Base-by-base conservation (phyloP, 1,140 invertebrate genomes). In the Phortica variegata region DNA sequence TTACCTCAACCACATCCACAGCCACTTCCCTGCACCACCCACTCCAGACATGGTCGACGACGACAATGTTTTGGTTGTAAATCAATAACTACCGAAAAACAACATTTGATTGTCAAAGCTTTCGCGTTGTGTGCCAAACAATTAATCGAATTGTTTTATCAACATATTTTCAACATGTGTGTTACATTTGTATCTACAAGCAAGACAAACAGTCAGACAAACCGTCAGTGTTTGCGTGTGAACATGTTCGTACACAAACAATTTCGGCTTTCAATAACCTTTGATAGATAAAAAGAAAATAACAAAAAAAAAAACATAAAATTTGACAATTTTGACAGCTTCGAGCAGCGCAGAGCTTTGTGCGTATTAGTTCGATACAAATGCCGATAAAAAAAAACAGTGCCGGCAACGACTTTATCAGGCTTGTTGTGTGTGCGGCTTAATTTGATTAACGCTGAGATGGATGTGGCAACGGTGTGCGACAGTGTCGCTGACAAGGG, bases 121-220 rank as follows among this genome's bases (percentile, higher is more conserved):
- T n/a, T n/a, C n/a, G n/a, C n/a, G n/a, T n/a, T n/a, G n/a, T n/a
- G n/a, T n/a, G n/a, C n/a, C n/a, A 65, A 60, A 58, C 63, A 68
- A 63, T 68, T 68, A 68, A 68, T 68, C 68, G 63, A 68, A 68
- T 68, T 68, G 63, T 68, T 68, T 68, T 51, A 52, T 57, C 57
- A 53, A 47, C 49, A 39, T 29, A 46, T 5, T 6, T 6, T 6
- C 32, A 32, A 68, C 63, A 68, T 68, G 56, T 66, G 57, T 68
- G 57, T 55, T 68, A 68, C 63, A 68, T 60, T 65, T 68, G 63
- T 68, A 68, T 68, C 61, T 62, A 32, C 21, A 33, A 31, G 42
- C 44, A 6, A 26, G 5, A 26, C 10, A 26, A 26, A 26, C 10
- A n/a, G n/a, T n/a, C n/a, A n/a, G n/a, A 10, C 23, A 26, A 26